Evolutionary conservation across 1,140 invertebrate genomes (phyloP).

Genomic region (Ylistrum balloti): DNA sequence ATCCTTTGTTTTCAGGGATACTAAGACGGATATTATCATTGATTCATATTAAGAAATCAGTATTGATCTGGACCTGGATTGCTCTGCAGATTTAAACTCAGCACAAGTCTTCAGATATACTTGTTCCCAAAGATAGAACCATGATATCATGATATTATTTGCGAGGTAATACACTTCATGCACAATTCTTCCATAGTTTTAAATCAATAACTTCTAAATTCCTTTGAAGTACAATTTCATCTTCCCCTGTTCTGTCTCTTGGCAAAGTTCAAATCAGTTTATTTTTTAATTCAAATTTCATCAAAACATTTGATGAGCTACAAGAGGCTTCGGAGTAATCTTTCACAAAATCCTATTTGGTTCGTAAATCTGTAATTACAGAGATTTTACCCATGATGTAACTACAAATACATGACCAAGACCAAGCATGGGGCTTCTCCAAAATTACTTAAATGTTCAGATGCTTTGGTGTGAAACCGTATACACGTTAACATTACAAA

Average conservation of each 20-base stretch:
- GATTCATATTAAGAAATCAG: too few species aligned
- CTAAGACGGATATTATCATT: too few species aligned
- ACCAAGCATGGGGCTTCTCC: neutral
- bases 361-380: constrained; percentile 17
- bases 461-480: neutral
- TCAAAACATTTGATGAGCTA: constrained; percentile 27
- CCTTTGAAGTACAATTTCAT: neutral
- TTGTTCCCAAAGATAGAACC: neutral
- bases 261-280: neutral
- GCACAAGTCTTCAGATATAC: too few species aligned
- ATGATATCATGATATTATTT: neutral
- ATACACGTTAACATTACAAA: neutral
- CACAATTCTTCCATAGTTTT: neutral
- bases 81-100: too few species aligned
- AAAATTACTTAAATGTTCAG: neutral
- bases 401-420: neutral
- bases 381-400: neutral
- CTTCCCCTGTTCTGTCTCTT: neutral
- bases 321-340: neutral
- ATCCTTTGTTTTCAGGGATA: too few species aligned
- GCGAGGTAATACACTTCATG: neutral
- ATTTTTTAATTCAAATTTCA: neutral
- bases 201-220: neutral
- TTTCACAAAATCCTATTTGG: constrained; percentile 25
- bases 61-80: too few species aligned